A percentile compares a stretch with the other conserved stretches of the same genome.
phyloP scores from a whole-genome alignment of 2,888 invertebrate species.

The Microchrysa polita region DNA sequence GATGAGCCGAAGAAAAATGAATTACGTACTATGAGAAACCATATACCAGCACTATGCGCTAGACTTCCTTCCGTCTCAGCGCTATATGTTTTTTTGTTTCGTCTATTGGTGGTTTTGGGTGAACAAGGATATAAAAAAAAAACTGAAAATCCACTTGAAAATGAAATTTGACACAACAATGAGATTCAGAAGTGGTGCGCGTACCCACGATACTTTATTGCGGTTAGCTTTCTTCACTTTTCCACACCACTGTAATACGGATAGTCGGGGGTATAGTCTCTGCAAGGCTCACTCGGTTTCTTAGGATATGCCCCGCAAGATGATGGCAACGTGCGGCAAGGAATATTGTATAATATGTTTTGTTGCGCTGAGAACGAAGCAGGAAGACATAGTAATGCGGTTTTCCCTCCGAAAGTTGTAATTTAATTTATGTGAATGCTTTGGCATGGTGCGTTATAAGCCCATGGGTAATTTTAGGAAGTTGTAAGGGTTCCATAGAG shows the following conservation, averaged over 20 bases:
- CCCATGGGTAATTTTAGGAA: slow-evolving; percentile 28
- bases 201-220: slow-evolving; percentile 23
- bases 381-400: slow-evolving; percentile 35
- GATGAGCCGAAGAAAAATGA: slow-evolving; percentile 2
- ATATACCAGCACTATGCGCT: background rate
- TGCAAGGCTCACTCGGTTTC: no score
- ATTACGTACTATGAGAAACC: slow-evolving; percentile 8
- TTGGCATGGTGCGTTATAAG: slow-evolving; percentile 17
- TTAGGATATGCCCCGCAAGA: no score
- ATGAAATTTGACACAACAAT: slow-evolving; percentile 41
- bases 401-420: slow-evolving; percentile 35
- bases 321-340: no score
- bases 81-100: no score
- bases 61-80: slow-evolving; percentile 15
- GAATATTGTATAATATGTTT: no score
- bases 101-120: no score
- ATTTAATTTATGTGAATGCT: slow-evolving; percentile 38
- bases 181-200: slow-evolving; percentile 13
- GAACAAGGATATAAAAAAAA: no score
- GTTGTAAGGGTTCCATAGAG: slow-evolving; percentile 37
- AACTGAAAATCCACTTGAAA: slow-evolving; percentile 29
- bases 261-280: background rate
- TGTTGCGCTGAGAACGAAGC: background rate
- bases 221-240: slow-evolving; percentile 34
- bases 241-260: slow-evolving; percentile 7